Percentiles rank a stretch among this genome's conserved stretches.
phyloP scores from a whole-genome alignment of 2,888 invertebrate genomes.

The Cerceris ruficornis region DNA sequence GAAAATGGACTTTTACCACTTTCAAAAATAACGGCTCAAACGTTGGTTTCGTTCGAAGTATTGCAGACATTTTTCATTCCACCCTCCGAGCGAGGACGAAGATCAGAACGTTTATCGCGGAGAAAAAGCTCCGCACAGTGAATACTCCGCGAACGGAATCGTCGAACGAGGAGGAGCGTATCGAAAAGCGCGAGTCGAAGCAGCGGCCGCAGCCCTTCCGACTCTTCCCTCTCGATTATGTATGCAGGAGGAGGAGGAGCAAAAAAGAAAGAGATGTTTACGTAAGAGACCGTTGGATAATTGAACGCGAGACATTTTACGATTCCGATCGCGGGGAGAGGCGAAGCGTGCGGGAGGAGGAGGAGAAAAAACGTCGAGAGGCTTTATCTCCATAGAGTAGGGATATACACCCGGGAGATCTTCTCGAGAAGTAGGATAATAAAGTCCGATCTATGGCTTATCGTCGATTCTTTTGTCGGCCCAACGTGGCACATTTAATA shows the following conservation, averaged over 20 bases:
- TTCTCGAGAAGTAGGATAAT: slow-evolving; percentile 29
- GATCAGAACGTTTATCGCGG: too few species aligned
- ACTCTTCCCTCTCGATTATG: background rate
- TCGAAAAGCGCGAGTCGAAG: background rate
- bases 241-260: slow-evolving; percentile 3
- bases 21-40: too few species aligned
- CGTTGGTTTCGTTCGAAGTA: too few species aligned
- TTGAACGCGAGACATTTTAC: slow-evolving; percentile 37
- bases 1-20: too few species aligned
- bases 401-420: background rate
- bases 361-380: background rate
- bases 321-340: slow-evolving; percentile 12
- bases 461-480: slow-evolving; percentile 40
- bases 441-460: slow-evolving; percentile 32
- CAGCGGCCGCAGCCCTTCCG: background rate
- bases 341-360: background rate
- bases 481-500: slow-evolving; percentile 6
- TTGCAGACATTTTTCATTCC: too few species aligned
- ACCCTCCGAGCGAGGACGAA: too few species aligned
- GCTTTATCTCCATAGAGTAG: slow-evolving; percentile 26
- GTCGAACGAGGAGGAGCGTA: background rate
- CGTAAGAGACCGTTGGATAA: slow-evolving; percentile 35
- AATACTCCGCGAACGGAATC: too few species aligned
- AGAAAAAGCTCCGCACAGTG: too few species aligned
- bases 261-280: slow-evolving; percentile 9